Conservation (phyloP, 2,113 vertebrate species). For the Hepsetus odoe region DNA sequence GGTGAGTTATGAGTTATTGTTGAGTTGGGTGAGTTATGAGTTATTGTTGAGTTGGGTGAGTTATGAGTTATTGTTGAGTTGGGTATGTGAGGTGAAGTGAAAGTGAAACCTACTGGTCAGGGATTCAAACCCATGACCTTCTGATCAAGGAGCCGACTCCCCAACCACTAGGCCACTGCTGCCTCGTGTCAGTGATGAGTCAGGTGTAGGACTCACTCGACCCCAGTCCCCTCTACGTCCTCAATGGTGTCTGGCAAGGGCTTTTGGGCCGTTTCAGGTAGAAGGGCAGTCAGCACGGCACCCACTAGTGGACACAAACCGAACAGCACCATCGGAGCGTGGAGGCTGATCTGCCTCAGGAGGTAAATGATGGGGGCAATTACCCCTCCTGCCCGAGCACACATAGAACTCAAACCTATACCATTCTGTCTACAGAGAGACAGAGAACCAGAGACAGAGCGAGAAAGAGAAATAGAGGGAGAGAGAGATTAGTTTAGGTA, state of each 20-base stretch:
- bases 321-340: slow-evolving; percentile 70
- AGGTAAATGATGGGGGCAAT: slow-evolving; percentile 69
- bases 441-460: neutral
- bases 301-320: slow-evolving; percentile 70
- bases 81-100: too few relatives aligned
- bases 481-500: too few relatives aligned
- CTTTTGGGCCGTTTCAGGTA: slow-evolving; percentile 70
- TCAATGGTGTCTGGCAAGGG: slow-evolving; percentile 70
- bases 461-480: neutral
- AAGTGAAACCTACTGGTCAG: too few relatives aligned
- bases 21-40: too few relatives aligned
- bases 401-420: slow-evolving; percentile 73
- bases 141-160: too few relatives aligned
- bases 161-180: too few relatives aligned
- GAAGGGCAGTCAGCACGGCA: slow-evolving; percentile 64
- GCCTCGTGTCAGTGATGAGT: neutral
- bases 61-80: too few relatives aligned
- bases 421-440: slow-evolving; percentile 68
- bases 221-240: slow-evolving; percentile 57
- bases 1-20: too few relatives aligned
- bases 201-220: slow-evolving; percentile 51
- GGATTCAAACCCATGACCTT: too few relatives aligned
- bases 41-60: too few relatives aligned
- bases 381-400: slow-evolving; percentile 67
- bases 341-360: slow-evolving; percentile 52